A percentile compares a stretch with the other conserved stretches of the same genome.
Evolutionary conservation across 1,140 invertebrate species (phyloP).

Genomic region (Triops cancriformis): DNA sequence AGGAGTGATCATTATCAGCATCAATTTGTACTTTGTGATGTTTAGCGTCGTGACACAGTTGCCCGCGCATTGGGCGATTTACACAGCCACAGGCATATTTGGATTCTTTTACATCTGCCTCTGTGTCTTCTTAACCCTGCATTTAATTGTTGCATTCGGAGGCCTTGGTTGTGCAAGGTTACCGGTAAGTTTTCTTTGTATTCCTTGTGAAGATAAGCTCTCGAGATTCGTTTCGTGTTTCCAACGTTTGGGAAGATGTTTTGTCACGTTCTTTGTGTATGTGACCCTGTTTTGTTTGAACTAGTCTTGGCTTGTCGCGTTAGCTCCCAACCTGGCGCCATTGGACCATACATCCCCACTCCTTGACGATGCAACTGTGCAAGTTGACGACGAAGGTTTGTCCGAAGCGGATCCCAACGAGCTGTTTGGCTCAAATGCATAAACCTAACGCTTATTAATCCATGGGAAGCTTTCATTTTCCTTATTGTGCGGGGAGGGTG

Average conservation of each 20-base stretch:
- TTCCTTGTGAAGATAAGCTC: neutral
- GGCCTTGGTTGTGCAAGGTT: slow-evolving; percentile 21
- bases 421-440: neutral
- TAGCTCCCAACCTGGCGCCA: neutral
- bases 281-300: neutral
- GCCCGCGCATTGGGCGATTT: slow-evolving; percentile 45
- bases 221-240: neutral
- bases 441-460: neutral
- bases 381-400: neutral
- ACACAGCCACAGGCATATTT: slow-evolving; percentile 48
- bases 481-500: neutral
- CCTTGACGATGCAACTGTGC: neutral
- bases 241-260: neutral
- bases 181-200: slow-evolving; percentile 20
- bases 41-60: slow-evolving; percentile 48
- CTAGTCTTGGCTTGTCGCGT: neutral
- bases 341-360: neutral
- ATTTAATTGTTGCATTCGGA: slow-evolving; percentile 60
- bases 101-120: slow-evolving; percentile 58
- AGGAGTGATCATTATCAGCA: slow-evolving; percentile 61
- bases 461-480: neutral
- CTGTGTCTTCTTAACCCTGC: slow-evolving; percentile 57
- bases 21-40: slow-evolving; percentile 74
- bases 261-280: neutral
- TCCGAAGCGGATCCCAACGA: neutral